These are phyloP conservation scores for Ferrisia virgata DNA, from an alignment of 2,888 invertebrate genomes.

Conservation along the genomic window DNA sequence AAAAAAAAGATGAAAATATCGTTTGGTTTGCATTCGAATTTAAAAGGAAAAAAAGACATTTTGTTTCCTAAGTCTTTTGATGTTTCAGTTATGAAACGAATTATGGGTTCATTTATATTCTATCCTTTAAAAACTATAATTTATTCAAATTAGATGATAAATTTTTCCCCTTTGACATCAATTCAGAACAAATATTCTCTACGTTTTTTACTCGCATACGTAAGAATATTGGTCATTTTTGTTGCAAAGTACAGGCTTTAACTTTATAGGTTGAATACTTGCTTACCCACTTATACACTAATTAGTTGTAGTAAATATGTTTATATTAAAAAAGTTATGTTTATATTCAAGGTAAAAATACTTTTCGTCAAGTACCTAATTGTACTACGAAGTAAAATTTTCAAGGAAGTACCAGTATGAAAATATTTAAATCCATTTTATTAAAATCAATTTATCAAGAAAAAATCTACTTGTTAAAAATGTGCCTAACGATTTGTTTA, in stretches of 20 bases:
- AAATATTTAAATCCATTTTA: not conserved
- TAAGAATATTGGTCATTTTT: not conserved
- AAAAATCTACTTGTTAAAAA: not conserved
- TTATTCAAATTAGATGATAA: slow-evolving; percentile 10
- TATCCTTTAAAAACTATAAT: slow-evolving; percentile 3
- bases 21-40: not conserved
- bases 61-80: not conserved
- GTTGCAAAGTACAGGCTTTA: not conserved
- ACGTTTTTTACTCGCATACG: not conserved
- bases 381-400: not conserved
- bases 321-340: no score
- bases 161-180: not conserved
- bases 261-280: not conserved
- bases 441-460: not conserved
- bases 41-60: not conserved
- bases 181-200: not conserved
- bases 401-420: not conserved
- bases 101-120: slow-evolving; percentile 5
- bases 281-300: not conserved
- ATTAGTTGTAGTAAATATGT: no score
- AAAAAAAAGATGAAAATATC: not conserved
- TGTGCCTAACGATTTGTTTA: not conserved
- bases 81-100: not conserved
- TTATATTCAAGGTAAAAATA: not conserved
- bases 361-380: not conserved